A percentile compares a stretch with the other conserved stretches of the same genome.
Conservation (phyloP, 2,888 invertebrate genomes). For the Netelia fuscicornis region DNA sequence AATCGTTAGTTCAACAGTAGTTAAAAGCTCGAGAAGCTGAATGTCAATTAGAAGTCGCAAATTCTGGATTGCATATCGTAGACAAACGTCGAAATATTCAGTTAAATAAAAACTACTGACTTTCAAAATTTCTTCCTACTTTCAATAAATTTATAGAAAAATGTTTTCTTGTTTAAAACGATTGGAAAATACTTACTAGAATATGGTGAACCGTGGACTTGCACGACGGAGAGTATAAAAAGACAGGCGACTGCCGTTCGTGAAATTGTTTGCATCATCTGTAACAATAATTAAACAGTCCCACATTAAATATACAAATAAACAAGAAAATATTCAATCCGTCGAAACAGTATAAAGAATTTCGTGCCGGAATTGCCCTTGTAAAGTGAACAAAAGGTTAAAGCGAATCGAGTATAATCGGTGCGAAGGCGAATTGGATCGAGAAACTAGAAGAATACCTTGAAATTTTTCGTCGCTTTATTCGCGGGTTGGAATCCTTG, state of each 20-base stretch:
- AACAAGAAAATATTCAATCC: not conserved
- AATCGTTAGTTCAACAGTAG: not conserved
- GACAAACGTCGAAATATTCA: no score
- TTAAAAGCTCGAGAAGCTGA: constrained; percentile 12
- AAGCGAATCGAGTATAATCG: not conserved
- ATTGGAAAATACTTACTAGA: constrained; percentile 66
- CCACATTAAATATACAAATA: not conserved
- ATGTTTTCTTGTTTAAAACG: not conserved
- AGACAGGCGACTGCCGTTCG: constrained; percentile 53
- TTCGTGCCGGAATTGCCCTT: not conserved
- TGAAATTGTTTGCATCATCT: constrained; percentile 68
- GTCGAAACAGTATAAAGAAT: not conserved
- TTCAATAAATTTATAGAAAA: not conserved
- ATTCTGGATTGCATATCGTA: not conserved
- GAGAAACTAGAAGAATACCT: constrained; percentile 28
- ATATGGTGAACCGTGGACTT: constrained; percentile 61
- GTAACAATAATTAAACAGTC: constrained; percentile 42
- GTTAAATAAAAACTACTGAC: no score
- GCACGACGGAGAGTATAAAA: constrained; percentile 59
- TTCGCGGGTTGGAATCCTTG: constrained; percentile 35
- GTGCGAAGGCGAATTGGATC: constrained; percentile 2
- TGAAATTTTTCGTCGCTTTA: constrained; percentile 36
- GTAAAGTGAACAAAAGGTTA: not conserved
- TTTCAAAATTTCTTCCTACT: not conserved
- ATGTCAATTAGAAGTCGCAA: constrained; percentile 1